These are phyloP conservation scores for Hemitrygon akajei DNA, from an alignment of 2,797 vertebrate species.

Conservation along the genomic window DNA sequence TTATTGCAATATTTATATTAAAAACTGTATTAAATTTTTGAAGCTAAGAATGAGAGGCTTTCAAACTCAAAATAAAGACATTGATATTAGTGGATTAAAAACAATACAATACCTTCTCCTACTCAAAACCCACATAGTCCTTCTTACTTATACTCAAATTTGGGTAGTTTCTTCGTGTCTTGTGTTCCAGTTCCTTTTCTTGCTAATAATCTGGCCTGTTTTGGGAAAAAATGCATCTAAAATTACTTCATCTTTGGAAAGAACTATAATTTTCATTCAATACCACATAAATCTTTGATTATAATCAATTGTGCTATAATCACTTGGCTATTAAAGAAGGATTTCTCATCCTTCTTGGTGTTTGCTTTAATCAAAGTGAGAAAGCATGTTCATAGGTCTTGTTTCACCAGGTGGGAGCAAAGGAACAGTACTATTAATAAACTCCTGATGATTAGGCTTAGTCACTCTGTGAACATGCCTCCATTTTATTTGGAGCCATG, in stretches of 20 bases:
- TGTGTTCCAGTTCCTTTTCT: background rate
- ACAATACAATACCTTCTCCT: background rate
- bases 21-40: background rate
- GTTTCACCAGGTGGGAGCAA: background rate
- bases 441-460: background rate
- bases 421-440: background rate
- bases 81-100: background rate
- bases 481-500: background rate
- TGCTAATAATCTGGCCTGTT: background rate
- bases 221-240: background rate
- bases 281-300: background rate
- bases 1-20: background rate
- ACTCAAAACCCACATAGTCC: background rate
- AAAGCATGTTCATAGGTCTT: background rate
- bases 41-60: background rate
- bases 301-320: background rate
- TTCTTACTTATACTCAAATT: background rate
- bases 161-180: background rate
- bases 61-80: background rate
- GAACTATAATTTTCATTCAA: background rate
- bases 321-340: background rate
- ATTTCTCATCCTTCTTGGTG: background rate
- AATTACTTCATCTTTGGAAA: background rate
- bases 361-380: background rate
- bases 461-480: background rate